These are phyloP conservation scores for Oreohelix idahoensis DNA, from an alignment of 1,140 invertebrate species.

Conservation along the genomic window DNA sequence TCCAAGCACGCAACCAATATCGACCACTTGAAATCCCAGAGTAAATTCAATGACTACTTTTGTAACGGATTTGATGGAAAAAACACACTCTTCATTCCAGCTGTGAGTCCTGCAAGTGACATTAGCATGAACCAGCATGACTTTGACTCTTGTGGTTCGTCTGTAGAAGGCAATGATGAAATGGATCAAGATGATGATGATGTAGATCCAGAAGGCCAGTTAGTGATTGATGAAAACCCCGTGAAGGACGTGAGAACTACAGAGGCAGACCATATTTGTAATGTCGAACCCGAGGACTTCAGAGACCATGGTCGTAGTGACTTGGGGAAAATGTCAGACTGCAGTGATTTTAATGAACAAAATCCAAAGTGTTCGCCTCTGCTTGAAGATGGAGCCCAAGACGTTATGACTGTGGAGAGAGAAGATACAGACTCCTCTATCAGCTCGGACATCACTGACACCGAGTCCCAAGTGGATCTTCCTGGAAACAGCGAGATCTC, in stretches of 20 bases:
- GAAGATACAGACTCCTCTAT: neutral
- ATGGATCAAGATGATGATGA: neutral
- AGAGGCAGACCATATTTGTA: neutral
- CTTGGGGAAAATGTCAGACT: neutral
- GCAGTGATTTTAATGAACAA: neutral
- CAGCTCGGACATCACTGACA: neutral
- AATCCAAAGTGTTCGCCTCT: neutral
- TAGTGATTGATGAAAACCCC: slow-evolving; percentile 5
- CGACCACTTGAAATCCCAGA: too few relatives aligned
- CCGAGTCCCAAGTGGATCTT: neutral
- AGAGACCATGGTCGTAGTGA: neutral
- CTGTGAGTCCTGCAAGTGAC: neutral
- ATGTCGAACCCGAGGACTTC: neutral
- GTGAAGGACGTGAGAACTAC: neutral
- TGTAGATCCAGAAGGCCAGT: neutral
- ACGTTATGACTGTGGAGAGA: neutral
- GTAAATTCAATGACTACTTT: slow-evolving; percentile 2
- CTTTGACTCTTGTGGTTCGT: neutral
- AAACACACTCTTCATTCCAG: neutral
- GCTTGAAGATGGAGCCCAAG: neutral
- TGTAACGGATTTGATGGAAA: slow-evolving; percentile 19
- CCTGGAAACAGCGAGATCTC: neutral
- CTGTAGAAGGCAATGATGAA: neutral
- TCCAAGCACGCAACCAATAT: neutral
- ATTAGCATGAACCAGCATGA: neutral